Evolutionary conservation across 1,140 invertebrate genomes (phyloP).

Genomic region (Drosophila nigrodunni): DNA sequence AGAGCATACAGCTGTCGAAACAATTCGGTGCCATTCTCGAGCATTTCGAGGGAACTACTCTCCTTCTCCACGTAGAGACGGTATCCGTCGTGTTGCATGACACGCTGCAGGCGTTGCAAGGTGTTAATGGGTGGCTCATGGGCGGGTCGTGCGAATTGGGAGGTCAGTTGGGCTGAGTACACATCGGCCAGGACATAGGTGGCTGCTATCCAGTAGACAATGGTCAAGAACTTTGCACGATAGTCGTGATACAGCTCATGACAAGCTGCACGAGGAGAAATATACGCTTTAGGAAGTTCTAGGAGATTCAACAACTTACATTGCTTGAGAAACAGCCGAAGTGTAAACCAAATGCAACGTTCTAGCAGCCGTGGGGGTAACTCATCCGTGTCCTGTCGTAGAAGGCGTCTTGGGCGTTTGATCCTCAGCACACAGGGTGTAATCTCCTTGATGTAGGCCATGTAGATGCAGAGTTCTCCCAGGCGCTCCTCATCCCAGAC

Average conservation of each 20-base stretch:
- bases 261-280: constrained; percentile 52
- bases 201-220: constrained; percentile 88
- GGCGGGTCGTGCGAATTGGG: constrained; percentile 88
- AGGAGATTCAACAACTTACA: constrained; percentile 84
- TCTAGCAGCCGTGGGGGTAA: constrained; percentile 85
- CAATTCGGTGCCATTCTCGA: constrained; percentile 91
- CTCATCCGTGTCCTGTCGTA: not conserved
- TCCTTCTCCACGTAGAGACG: constrained; percentile 88
- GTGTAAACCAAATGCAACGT: constrained; percentile 89
- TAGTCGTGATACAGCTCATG: constrained; percentile 86
- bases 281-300: not conserved
- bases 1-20: constrained; percentile 88
- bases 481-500: constrained; percentile 48
- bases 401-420: not conserved
- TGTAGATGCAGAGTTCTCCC: constrained; percentile 44
- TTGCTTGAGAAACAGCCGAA: constrained; percentile 88
- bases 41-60: constrained; percentile 88
- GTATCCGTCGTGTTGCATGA: constrained; percentile 87
- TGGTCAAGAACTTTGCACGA: constrained; percentile 87
- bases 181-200: constrained; percentile 90
- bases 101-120: constrained; percentile 87
- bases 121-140: constrained; percentile 88
- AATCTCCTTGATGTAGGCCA: constrained; percentile 79
- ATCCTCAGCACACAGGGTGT: constrained; percentile 44
- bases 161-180: constrained; percentile 90